Evolutionary conservation across 2,888 invertebrate species (phyloP).

Genomic region (Drosophila antonietae): DNA sequence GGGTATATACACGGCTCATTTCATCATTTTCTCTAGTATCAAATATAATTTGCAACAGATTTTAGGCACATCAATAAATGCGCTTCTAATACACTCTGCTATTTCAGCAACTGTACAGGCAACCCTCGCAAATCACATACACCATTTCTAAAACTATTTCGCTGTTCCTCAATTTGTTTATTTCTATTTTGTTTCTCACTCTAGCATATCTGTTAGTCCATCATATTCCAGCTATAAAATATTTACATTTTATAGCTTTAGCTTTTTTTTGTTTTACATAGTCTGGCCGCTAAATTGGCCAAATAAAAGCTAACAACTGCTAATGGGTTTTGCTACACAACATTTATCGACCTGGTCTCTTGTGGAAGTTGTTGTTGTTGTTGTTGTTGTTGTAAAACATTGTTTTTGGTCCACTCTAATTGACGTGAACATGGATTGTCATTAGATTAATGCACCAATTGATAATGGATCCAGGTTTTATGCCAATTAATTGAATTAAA

Average conservation of each 20-base stretch:
- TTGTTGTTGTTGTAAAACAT: conserved; percentile 32
- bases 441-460: conserved; percentile 57
- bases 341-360: conserved; percentile 16
- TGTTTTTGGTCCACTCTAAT: conserved; percentile 54
- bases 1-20: conserved; percentile 8
- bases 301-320: conserved; percentile 54
- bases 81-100: too few species aligned
- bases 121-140: too few species aligned
- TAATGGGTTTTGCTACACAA: conserved; percentile 43
- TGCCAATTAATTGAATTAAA: conserved; percentile 62
- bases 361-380: conserved; percentile 10
- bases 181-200: too few species aligned
- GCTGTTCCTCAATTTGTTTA: too few species aligned
- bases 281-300: conserved; percentile 48
- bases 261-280: conserved; percentile 11
- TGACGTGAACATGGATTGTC: conserved; percentile 54
- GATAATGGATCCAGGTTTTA: conserved; percentile 33
- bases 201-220: not conserved
- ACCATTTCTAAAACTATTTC: too few species aligned
- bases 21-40: not conserved
- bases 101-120: too few species aligned
- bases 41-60: too few species aligned
- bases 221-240: not conserved
- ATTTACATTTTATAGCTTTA: conserved; percentile 5
- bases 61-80: too few species aligned